Base-by-base conservation (phyloP, 1,140 invertebrate species). In the Ceratitis capitata region DNA sequence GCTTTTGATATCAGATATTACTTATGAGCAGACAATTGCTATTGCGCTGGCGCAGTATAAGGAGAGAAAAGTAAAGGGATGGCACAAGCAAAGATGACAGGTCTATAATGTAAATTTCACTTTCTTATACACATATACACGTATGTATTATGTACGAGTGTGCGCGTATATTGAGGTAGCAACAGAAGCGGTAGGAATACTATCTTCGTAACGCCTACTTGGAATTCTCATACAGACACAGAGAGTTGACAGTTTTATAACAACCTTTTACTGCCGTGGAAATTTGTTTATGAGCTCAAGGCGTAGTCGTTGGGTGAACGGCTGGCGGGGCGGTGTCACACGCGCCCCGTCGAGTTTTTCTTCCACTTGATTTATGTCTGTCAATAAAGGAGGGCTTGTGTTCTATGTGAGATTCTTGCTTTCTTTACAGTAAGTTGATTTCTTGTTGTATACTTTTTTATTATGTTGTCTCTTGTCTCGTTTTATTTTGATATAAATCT, bases 301-400 rank as follows among this genome's bases (percentile, higher is more conserved):
- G n/a, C 19, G 0, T 0, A 3, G 7, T 19, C 10, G 61, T 9
- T 64, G 26, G 58, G 32, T 4, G 2, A 39, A 32, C 29, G 58
- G 7, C 39, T 69, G 61, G 14, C 32, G 61, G 61, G 61, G 61
- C 61, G 61, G 32, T 82, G n/a, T 49, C n/a, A 49, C 42, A 14
- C 78, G 78, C 45, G 78, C 78, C 78, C 78, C 78, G 42, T 23
- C 2, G 78, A 26, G 39, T 47, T 82, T 82, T 82, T 82, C 42
- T 82, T 82, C 32, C 61, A 69, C 32, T 69, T 69, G 61, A 69
- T 69, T 69, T 69, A 69, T 69, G 61, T 2, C 5, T 39, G 29
- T 39, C 61, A 39, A 35, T 69, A 69, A 32, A 29, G n/a, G n/a
- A 47, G 0, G 32, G 39, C 32, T 19, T 69, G 32, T 16, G 6